phyloP scores from a whole-genome alignment of 2,888 invertebrate species.

The Busseola fusca region DNA sequence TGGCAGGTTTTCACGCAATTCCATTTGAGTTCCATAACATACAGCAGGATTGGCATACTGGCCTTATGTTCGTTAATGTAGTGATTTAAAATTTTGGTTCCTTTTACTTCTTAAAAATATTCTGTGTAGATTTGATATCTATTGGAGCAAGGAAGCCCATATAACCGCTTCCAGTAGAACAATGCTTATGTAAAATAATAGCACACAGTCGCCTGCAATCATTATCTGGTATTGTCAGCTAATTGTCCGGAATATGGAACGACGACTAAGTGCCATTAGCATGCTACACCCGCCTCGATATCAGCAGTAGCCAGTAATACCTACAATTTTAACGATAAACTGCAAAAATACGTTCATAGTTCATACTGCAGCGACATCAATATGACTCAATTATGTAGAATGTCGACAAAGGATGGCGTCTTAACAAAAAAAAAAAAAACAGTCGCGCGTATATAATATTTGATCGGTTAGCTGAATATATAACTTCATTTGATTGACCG shows the following conservation, averaged over 20 bases:
- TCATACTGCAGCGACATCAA: not conserved
- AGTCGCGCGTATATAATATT: no score
- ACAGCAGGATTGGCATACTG: not conserved
- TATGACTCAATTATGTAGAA: not conserved
- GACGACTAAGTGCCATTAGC: conserved; percentile 20
- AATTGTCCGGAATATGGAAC: conserved; percentile 50
- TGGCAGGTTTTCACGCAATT: no score
- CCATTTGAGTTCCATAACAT: no score
- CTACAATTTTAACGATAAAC: conserved; percentile 1
- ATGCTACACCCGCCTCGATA: conserved; percentile 12
- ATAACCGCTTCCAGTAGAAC: conserved; percentile 18
- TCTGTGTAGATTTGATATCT: not conserved
- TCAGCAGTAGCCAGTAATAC: not conserved
- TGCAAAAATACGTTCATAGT: not conserved
- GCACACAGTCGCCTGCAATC: conserved; percentile 27
- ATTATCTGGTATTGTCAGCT: conserved; percentile 57
- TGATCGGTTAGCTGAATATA: not conserved
- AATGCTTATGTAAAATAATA: not conserved
- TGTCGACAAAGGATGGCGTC: not conserved
- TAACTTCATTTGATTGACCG: not conserved
- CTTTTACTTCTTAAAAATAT: not conserved
- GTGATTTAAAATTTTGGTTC: not conserved
- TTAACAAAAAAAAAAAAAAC: not conserved
- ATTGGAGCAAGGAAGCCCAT: not conserved
- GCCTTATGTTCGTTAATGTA: not conserved